These are phyloP conservation scores for Larimichthys polyactis DNA, from an alignment of 2,113 vertebrate species.

Conservation along the genomic window DNA sequence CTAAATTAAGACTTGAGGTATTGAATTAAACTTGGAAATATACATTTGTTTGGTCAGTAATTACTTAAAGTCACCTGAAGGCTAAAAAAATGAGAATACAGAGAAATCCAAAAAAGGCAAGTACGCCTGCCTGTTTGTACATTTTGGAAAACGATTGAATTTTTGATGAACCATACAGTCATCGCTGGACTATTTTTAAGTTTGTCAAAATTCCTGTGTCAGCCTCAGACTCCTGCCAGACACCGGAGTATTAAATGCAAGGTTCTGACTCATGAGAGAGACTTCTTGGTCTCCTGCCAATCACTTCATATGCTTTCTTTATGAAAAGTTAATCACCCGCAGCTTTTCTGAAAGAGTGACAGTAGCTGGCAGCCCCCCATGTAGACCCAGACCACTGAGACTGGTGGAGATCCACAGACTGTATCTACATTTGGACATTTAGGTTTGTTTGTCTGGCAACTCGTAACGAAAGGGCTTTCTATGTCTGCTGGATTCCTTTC, in stretches of 20 bases:
- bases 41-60: slow-evolving; percentile 18
- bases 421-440: slow-evolving; percentile 37
- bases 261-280: slow-evolving; percentile 69
- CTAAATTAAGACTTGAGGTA: slow-evolving; percentile 27
- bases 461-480: slow-evolving; percentile 46
- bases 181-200: slow-evolving; percentile 71
- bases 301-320: slow-evolving; percentile 82
- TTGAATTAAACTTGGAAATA: slow-evolving; percentile 36
- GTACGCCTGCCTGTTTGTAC: slow-evolving; percentile 29
- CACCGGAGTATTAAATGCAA: slow-evolving; percentile 69
- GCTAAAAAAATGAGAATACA: slow-evolving; percentile 34
- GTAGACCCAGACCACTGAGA: slow-evolving; percentile 25
- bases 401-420: slow-evolving; percentile 39
- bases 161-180: slow-evolving; percentile 69
- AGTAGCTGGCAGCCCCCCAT: slow-evolving; percentile 70
- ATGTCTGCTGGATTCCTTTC: slow-evolving; percentile 1
- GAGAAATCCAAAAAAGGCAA: slow-evolving; percentile 60
- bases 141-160: slow-evolving; percentile 58
- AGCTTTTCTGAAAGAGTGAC: slow-evolving; percentile 77
- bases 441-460: slow-evolving; percentile 60
- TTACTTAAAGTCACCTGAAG: slow-evolving; percentile 29
- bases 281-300: slow-evolving; percentile 65
- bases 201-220: slow-evolving; percentile 68
- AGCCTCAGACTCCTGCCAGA: slow-evolving; percentile 70
- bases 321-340: slow-evolving; percentile 83